These are phyloP conservation scores for Papio anubis DNA, from an alignment of 2,113 vertebrate genomes.

Conservation along the genomic window DNA sequence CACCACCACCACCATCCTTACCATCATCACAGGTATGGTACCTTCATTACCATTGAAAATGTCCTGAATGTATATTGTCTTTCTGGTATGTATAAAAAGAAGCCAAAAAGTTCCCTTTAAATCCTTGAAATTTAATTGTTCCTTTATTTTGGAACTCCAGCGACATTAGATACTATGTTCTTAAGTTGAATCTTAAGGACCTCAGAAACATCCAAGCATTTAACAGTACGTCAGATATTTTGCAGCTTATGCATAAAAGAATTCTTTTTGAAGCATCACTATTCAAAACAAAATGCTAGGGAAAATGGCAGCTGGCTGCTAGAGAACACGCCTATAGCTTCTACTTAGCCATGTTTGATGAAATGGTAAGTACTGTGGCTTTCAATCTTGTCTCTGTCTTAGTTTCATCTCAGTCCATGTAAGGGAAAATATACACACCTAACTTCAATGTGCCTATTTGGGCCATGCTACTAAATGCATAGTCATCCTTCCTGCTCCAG, in stretches of 20 bases:
- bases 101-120: not conserved
- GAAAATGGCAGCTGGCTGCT: not conserved
- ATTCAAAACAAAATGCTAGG: constrained; percentile 13
- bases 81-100: constrained; percentile 74
- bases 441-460: not conserved
- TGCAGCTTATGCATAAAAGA: not conserved
- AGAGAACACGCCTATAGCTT: not conserved
- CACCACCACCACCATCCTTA: constrained; percentile 86
- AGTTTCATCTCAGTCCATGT: constrained; percentile 28
- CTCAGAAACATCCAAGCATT: constrained; percentile 13
- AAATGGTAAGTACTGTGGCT: constrained; percentile 72
- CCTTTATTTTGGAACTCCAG: constrained; percentile 42
- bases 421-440: not conserved
- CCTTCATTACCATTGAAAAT: constrained; percentile 87
- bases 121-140: constrained; percentile 33
- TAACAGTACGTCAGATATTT: constrained; percentile 21
- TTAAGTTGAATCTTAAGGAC: constrained; percentile 46
- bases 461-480: not conserved
- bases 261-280: constrained; percentile 50
- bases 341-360: not conserved
- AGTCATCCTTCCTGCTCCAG: not conserved
- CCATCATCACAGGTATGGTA: constrained; percentile 90
- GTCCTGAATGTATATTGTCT: constrained; percentile 85
- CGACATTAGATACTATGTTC: not conserved
- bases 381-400: constrained; percentile 2